These are phyloP conservation scores for Lasiommata megera DNA, from an alignment of 2,888 invertebrate species.

Conservation along the genomic window DNA sequence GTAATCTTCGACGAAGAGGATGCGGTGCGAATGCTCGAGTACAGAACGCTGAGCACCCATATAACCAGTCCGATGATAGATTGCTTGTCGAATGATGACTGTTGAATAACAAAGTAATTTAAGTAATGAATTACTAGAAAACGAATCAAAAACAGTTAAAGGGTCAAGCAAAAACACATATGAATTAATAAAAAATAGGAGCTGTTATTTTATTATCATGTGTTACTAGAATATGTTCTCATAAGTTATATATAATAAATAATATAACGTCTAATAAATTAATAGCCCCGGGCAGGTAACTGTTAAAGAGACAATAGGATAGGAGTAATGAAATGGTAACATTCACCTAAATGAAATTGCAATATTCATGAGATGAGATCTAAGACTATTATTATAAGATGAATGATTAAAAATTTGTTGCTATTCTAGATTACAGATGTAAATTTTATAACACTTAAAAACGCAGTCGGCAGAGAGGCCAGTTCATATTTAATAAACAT, in stretches of 20 bases:
- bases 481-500: no score
- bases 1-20: conserved; percentile 95
- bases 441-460: no score
- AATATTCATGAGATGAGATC: no score
- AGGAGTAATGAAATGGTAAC: background rate
- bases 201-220: background rate
- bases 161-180: background rate
- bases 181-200: background rate
- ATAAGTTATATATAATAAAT: no score
- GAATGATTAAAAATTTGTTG: no score
- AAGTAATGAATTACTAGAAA: background rate
- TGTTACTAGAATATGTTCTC: no score
- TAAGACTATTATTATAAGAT: no score
- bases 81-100: conserved; percentile 89
- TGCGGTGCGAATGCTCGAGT: conserved; percentile 97
- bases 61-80: conserved; percentile 95
- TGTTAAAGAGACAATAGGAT: background rate
- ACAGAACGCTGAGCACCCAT: conserved; percentile 97
- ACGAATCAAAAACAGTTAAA: background rate
- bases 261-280: background rate
- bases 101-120: conserved; percentile 27
- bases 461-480: no score
- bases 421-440: no score
- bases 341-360: no score
- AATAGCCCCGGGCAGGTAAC: background rate